Percentiles rank a stretch among this genome's conserved stretches.
These are phyloP conservation scores for Coelinius sp. DNA, from an alignment of 2,888 invertebrate genomes.

Conservation along the genomic window DNA sequence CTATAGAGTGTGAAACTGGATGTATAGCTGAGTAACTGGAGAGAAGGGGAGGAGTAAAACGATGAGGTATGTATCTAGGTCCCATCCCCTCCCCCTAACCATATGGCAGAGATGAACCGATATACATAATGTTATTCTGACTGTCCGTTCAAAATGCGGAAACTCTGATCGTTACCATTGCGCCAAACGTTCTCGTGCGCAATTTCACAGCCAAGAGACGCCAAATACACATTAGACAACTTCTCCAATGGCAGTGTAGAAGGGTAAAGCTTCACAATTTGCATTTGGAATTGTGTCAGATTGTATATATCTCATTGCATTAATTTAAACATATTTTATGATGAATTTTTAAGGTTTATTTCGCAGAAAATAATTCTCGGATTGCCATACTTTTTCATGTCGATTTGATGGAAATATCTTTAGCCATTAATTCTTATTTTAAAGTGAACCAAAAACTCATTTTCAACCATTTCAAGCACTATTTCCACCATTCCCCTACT, in stretches of 20 bases:
- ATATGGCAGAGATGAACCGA: constrained; percentile 39
- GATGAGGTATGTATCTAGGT: constrained; percentile 6
- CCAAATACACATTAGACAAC: constrained; percentile 24
- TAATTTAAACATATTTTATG: not conserved
- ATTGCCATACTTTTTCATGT: not conserved
- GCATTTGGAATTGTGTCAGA: constrained; percentile 5
- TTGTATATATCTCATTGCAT: not conserved
- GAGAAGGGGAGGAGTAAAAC: not conserved
- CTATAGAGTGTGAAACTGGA: constrained; percentile 9
- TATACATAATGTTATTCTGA: constrained; percentile 41
- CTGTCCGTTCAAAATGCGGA: constrained; percentile 39
- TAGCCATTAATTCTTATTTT: too few relatives aligned
- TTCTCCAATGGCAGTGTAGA: constrained; percentile 11
- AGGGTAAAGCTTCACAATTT: constrained; percentile 11
- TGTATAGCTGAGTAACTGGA: not conserved
- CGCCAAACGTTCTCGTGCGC: constrained; percentile 18
- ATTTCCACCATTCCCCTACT: too few relatives aligned
- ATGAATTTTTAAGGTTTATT: constrained; percentile 1
- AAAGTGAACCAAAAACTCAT: too few relatives aligned
- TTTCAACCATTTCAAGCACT: too few relatives aligned
- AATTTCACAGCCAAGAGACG: constrained; percentile 26
- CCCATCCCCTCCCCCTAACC: constrained; percentile 7
- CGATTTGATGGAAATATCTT: too few relatives aligned
- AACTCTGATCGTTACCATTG: constrained; percentile 33
- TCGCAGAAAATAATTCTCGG: not conserved